Conservation (phyloP, 2,113 vertebrate species). For the Ursus arctos region DNA sequence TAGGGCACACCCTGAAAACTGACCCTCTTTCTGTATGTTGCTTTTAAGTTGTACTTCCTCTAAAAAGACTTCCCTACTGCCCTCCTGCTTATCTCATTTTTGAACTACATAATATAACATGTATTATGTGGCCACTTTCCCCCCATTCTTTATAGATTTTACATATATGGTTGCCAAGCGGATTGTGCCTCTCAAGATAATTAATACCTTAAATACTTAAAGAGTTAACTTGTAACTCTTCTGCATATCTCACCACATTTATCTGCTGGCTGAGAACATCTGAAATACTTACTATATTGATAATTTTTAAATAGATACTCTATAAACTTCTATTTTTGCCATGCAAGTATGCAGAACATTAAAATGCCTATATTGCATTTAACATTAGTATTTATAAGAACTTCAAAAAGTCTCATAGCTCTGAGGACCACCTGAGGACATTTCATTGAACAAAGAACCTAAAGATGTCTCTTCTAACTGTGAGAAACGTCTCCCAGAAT, state of each 20-base stretch:
- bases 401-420: not conserved
- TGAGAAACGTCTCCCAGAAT: not conserved
- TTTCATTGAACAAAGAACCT: not conserved
- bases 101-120: not conserved
- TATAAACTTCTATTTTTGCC: not conserved
- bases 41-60: not conserved
- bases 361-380: not conserved
- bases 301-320: not conserved
- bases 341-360: not conserved
- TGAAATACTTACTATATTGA: not conserved
- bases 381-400: slow-evolving; percentile 6
- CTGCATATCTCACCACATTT: not conserved
- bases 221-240: not conserved
- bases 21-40: not conserved
- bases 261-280: not conserved
- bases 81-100: not conserved
- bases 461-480: not conserved
- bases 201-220: not conserved
- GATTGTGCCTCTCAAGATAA: not conserved
- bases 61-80: not conserved
- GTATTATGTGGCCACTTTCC: not conserved
- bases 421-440: not conserved
- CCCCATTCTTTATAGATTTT: not conserved
- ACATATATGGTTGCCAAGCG: not conserved
- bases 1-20: not conserved